A percentile compares a stretch with the other conserved stretches of the same genome.
Conservation (phyloP, 2,888 invertebrate species). For the Tethea ocularis region DNA sequence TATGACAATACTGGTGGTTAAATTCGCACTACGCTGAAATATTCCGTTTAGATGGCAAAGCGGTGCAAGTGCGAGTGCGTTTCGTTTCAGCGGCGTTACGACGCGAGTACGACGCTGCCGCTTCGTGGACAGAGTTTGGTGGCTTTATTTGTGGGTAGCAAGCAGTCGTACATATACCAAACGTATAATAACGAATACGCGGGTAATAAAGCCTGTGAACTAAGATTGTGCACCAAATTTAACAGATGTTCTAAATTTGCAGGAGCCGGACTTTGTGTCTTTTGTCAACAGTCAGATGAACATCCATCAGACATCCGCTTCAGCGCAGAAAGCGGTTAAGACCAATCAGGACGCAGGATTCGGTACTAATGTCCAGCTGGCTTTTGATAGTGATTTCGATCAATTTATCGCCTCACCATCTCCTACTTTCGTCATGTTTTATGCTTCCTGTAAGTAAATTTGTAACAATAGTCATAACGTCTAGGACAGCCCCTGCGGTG, state of each 20-base stretch:
- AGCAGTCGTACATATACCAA: too few species aligned
- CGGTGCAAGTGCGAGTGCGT: too few species aligned
- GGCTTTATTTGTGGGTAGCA: too few species aligned
- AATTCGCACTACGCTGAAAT: too few species aligned
- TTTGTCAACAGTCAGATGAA: conserved; percentile 81
- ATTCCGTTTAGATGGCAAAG: too few species aligned
- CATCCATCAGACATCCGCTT: conserved; percentile 27
- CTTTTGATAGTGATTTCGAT: conserved; percentile 85
- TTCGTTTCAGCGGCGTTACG: too few species aligned
- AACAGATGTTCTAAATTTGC: conserved; percentile 14
- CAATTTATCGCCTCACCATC: conserved; percentile 80
- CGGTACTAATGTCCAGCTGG: conserved; percentile 70
- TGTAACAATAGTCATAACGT: background rate
- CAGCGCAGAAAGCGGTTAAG: conserved; percentile 35
- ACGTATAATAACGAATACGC: too few species aligned
- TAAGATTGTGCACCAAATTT: background rate
- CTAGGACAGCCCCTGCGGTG: too few species aligned
- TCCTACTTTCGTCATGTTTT: conserved; percentile 90
- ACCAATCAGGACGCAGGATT: conserved; percentile 67
- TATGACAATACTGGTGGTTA: too few species aligned
- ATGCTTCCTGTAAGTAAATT: conserved; percentile 86
- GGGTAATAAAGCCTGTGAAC: too few species aligned
- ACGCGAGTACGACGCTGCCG: too few species aligned
- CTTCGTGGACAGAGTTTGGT: too few species aligned
- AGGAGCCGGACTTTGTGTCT: conserved; percentile 87